Conservation (phyloP, 2,888 invertebrate species). For the Acheta domesticus region DNA sequence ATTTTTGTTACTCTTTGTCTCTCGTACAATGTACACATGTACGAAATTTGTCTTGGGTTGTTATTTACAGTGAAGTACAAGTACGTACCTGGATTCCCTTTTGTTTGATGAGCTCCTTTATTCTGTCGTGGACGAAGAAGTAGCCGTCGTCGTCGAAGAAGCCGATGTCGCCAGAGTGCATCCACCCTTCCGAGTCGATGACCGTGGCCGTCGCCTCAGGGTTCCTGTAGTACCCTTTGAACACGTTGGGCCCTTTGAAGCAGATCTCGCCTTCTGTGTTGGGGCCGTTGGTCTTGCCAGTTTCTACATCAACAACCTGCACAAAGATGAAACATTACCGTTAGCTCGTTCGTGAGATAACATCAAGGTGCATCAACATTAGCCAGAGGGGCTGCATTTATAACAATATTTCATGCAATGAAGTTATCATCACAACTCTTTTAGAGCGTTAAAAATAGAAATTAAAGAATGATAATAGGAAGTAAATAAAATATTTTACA, state of each 20-base stretch:
- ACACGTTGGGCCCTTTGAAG: slow-evolving; percentile 74
- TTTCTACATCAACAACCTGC: neutral
- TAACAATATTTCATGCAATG: neutral
- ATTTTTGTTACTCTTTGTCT: neutral
- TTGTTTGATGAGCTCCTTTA: slow-evolving; percentile 88
- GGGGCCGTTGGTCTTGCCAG: slow-evolving; percentile 44
- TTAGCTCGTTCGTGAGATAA: no score
- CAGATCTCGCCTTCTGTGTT: slow-evolving; percentile 75
- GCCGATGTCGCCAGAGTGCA: slow-evolving; percentile 77
- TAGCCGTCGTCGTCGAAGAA: slow-evolving; percentile 73
- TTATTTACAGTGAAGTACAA: neutral
- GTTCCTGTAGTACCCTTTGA: slow-evolving; percentile 82
- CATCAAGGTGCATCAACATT: no score
- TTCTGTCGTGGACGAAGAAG: slow-evolving; percentile 77
- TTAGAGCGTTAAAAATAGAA: neutral
- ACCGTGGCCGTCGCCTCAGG: slow-evolving; percentile 59
- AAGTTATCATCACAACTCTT: neutral
- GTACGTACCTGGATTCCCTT: slow-evolving; percentile 65
- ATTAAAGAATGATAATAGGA: neutral
- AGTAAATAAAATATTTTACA: neutral
- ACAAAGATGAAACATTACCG: neutral
- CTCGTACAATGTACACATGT: neutral
- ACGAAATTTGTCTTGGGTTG: neutral
- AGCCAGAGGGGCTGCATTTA: no score
- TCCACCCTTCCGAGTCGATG: slow-evolving; percentile 71